Evolutionary conservation across 2,113 vertebrate species (phyloP).

Genomic region (Cynoglossus semilaevis): DNA sequence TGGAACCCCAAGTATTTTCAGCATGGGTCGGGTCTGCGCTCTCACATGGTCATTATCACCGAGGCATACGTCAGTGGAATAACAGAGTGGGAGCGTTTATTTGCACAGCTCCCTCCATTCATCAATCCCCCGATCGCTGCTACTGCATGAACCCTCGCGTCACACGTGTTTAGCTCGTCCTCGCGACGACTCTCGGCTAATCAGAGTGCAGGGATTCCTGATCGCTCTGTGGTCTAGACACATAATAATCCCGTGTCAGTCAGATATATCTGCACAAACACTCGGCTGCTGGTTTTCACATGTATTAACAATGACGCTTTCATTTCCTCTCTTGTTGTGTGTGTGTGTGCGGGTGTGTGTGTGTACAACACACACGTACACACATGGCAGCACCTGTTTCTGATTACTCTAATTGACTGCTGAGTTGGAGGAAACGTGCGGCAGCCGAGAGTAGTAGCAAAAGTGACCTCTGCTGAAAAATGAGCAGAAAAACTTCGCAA

Average conservation of each 20-base stretch:
- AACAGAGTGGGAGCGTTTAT: constrained; percentile 63
- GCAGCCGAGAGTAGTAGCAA: constrained; percentile 57
- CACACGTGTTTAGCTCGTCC: constrained; percentile 39
- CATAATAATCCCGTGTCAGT: constrained; percentile 59
- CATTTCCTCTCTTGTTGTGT: constrained; percentile 18
- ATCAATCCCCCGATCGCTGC: constrained; percentile 51
- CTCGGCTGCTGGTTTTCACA: constrained; percentile 11
- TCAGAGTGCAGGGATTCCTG: constrained; percentile 50
- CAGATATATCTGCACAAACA: constrained; percentile 47
- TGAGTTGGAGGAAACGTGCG: constrained; percentile 62
- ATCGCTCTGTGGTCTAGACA: constrained; percentile 45
- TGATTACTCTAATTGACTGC: constrained; percentile 66
- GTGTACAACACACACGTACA: constrained; percentile 17
- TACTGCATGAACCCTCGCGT: constrained; percentile 52
- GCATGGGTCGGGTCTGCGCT: constrained; percentile 10
- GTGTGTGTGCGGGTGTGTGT: constrained; percentile 10
- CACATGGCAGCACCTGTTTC: constrained; percentile 63
- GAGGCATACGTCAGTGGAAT: constrained; percentile 57
- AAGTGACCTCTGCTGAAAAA: constrained; percentile 62
- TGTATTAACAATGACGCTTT: constrained; percentile 25
- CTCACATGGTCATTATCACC: constrained; percentile 35
- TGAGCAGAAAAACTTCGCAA: constrained; percentile 57
- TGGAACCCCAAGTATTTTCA: constrained; percentile 30
- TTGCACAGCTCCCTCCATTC: constrained; percentile 58
- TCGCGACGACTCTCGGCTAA: constrained; percentile 21